Conservation (phyloP, 2,797 vertebrate species). For the Hipposideros larvatus region DNA sequence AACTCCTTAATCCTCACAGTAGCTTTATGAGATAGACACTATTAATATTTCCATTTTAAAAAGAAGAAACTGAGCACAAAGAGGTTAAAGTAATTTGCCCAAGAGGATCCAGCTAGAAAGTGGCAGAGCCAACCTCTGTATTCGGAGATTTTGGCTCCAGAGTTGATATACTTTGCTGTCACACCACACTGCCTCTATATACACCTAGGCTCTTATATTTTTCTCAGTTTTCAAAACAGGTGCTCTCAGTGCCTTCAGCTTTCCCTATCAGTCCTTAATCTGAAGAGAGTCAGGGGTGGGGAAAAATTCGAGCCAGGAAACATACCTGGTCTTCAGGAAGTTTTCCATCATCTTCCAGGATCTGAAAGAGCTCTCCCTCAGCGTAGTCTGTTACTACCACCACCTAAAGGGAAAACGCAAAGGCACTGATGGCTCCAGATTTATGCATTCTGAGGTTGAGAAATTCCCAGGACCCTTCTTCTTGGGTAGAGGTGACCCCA, state of each 20-base stretch:
- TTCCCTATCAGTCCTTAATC: background rate
- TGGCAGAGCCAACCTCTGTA: background rate
- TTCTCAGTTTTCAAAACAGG: conserved; percentile 20
- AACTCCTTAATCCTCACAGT: background rate
- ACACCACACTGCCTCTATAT: background rate
- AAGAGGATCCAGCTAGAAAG: background rate
- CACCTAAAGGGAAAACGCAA: conserved; percentile 89
- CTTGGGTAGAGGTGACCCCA: background rate
- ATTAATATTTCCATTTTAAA: conserved; percentile 41
- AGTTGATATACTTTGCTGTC: background rate
- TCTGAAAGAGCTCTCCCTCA: conserved; percentile 97
- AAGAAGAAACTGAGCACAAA: conserved; percentile 33
- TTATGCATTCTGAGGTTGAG: background rate
- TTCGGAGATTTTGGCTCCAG: background rate
- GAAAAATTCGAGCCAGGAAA: background rate
- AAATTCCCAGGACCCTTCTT: background rate
- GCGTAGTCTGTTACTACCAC: conserved; percentile 98
- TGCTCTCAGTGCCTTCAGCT: background rate
- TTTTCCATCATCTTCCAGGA: conserved; percentile 95
- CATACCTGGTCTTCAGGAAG: conserved; percentile 95
- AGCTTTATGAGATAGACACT: background rate
- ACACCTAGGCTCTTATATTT: background rate
- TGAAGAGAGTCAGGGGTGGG: background rate
- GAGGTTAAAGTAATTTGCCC: background rate
- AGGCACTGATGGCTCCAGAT: background rate